phyloP scores from a whole-genome alignment of 2,113 vertebrate species.

The Garra rufa region DNA sequence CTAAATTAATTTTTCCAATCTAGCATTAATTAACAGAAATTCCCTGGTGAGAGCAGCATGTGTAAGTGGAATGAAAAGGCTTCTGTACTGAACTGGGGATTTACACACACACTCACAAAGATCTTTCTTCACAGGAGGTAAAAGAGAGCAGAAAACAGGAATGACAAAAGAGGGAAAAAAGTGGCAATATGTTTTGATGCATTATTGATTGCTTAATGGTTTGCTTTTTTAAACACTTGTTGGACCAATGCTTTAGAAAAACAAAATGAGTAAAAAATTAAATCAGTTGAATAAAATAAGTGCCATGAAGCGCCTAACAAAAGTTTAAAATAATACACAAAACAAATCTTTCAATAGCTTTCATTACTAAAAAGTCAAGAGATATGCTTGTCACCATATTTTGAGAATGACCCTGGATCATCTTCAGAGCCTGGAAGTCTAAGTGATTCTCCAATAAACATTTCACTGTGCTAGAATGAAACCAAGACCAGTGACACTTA shows the following conservation, averaged over 20 bases:
- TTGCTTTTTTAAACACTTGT: neutral
- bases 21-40: slow-evolving; percentile 80
- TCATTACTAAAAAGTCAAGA: neutral
- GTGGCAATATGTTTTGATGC: neutral
- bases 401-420: neutral
- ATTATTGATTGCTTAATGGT: neutral
- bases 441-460: neutral
- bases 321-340: neutral
- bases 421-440: neutral
- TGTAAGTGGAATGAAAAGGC: slow-evolving; percentile 43
- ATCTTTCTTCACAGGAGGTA: neutral
- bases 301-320: too few relatives aligned
- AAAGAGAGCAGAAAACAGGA: neutral
- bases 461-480: neutral
- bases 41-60: slow-evolving; percentile 74
- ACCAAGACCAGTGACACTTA: neutral
- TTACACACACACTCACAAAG: neutral
- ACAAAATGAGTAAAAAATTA: neutral
- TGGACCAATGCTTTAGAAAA: neutral
- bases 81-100: neutral
- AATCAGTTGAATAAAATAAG: too few relatives aligned
- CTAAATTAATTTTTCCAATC: slow-evolving; percentile 82
- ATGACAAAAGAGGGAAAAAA: neutral
- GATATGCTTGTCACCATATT: neutral
- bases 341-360: too few relatives aligned